Evolutionary conservation across 30 jellyfish, hydroid and myxozoan genomes (phyloP).

Genomic region (Aurelia sp.): DNA sequence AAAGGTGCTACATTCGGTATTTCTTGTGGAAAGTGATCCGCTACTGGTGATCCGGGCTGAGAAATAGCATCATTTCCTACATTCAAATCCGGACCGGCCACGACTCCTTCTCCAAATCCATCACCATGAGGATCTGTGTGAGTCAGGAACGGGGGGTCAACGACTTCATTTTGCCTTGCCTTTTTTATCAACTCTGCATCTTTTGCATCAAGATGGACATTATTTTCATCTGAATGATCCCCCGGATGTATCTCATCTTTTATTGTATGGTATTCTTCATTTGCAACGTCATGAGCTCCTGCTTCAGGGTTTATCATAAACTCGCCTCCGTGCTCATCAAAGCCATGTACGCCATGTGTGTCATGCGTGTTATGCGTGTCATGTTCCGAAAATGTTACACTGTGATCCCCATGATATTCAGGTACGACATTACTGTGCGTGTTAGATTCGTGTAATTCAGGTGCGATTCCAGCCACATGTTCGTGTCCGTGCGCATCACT

Average conservation of each 20-base stretch:
- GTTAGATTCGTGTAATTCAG: slow-evolving; percentile 5
- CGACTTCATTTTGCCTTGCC: slow-evolving; percentile 37
- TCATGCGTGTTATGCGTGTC: slow-evolving; percentile 1
- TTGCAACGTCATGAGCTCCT: background rate
- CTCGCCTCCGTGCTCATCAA: slow-evolving; percentile 68
- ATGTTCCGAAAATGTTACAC: background rate
- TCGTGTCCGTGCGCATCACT: slow-evolving; percentile 3
- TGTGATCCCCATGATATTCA: background rate
- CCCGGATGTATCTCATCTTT: slow-evolving; percentile 31
- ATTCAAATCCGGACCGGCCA: slow-evolving; percentile 60
- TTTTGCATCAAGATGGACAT: slow-evolving; percentile 55
- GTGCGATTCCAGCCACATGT: slow-evolving; percentile 9
- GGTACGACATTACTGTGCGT: slow-evolving; percentile 21
- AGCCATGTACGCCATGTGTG: slow-evolving; percentile 44
- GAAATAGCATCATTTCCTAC: slow-evolving; percentile 18
- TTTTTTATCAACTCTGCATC: slow-evolving; percentile 47
- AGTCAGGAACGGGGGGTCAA: slow-evolving; percentile 57
- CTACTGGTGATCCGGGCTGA: slow-evolving; percentile 7
- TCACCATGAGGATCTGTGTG: slow-evolving; percentile 70
- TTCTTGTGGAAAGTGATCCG: slow-evolving; percentile 17
- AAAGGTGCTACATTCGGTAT: slow-evolving; percentile 58
- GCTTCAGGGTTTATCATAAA: slow-evolving; percentile 11
- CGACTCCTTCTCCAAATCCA: slow-evolving; percentile 73
- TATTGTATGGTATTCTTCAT: background rate
- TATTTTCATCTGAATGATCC: slow-evolving; percentile 46